Percentiles rank a stretch among this genome's conserved stretches.
Evolutionary conservation across 2,888 invertebrate genomes (phyloP).

Genomic region (Drosophila kanekoi): DNA sequence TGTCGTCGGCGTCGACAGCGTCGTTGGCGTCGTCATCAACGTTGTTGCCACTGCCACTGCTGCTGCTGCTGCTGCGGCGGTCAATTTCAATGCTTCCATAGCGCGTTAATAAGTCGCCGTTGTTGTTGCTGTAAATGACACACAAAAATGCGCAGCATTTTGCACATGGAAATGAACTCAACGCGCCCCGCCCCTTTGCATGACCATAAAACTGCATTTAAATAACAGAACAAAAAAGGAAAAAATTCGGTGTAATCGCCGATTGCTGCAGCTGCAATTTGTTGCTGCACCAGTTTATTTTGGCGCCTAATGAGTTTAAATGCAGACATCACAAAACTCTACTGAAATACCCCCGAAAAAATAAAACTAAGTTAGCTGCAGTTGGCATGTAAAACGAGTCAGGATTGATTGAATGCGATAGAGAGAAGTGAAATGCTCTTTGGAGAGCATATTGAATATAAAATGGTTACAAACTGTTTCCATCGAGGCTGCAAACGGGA

Average conservation of each 20-base stretch:
- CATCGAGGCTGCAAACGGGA: no score
- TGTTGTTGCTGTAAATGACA: conserved; percentile 57
- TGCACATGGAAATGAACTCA: conserved; percentile 67
- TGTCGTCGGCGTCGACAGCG: conserved; percentile 62
- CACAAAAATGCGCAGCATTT: conserved; percentile 67
- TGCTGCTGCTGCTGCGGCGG: conserved; percentile 36
- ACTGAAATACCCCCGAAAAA: conserved; percentile 7
- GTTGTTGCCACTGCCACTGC: conserved; percentile 15
- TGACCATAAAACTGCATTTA: conserved; percentile 51
- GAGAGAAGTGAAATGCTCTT: neutral
- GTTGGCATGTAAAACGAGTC: conserved; percentile 1
- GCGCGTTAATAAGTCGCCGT: conserved; percentile 72
- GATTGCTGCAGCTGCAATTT: conserved; percentile 35
- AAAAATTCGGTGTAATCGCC: conserved; percentile 21
- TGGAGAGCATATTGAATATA: neutral
- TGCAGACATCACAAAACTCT: conserved; percentile 42
- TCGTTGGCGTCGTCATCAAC: conserved; percentile 48
- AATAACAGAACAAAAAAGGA: conserved; percentile 30
- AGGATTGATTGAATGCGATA: neutral
- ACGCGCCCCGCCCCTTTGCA: conserved; percentile 47
- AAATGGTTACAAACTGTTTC: no score
- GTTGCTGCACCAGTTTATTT: conserved; percentile 21
- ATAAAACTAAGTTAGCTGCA: conserved; percentile 24
- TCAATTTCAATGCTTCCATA: conserved; percentile 71
- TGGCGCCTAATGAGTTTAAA: conserved; percentile 51